Base-by-base conservation (phyloP, 2,888 invertebrate species). In the Ormia ochracea region DNA sequence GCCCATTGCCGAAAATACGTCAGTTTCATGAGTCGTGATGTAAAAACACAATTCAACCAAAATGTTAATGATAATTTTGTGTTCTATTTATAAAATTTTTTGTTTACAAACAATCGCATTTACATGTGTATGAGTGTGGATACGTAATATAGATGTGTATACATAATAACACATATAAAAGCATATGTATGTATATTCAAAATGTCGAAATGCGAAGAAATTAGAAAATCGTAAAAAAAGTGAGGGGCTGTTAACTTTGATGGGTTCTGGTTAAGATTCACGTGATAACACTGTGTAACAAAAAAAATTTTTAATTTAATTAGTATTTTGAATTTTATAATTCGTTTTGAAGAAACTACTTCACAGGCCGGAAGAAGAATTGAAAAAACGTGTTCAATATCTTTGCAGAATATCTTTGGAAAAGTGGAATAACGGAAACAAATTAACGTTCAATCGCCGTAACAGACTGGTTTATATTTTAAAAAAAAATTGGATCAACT, bases 241-340 rank as follows among this genome's bases (percentile, higher is more conserved):
- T 63, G 73, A 68, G 68, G 78, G 56, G 73, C 33, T 73, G 73
- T 68, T 73, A 45, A 5, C 0, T 41, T 36, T 43, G 1, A n/a
- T 26, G 26, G 48, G 1, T 21, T 26, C 19, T 3, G 7, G 36
- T 52, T 70, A 6, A 43, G 45, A 48, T 50, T 48, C 14, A 28
- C 38, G 31, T 31, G 38, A 66, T 66, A 54, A 10, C 43, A 43
- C 43, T 43, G 43, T 10, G 19, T 9, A 21, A 43, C 43, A 21
- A 21, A 1, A 17, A 38, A 10, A 38, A 0, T 38, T 14, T 2
- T 38, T 6, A 14, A 14, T 38, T 4, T 38, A 31, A n/a, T n/a
- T n/a, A n/a, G n/a, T n/a, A n/a, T n/a, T n/a, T n/a, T n/a, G n/a
- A n/a, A n/a, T n/a, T n/a, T n/a, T n/a, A n/a, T n/a, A n/a, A n/a